Evolutionary conservation across 2,113 vertebrate species (phyloP).

Genomic region (Oryzias woworae): DNA sequence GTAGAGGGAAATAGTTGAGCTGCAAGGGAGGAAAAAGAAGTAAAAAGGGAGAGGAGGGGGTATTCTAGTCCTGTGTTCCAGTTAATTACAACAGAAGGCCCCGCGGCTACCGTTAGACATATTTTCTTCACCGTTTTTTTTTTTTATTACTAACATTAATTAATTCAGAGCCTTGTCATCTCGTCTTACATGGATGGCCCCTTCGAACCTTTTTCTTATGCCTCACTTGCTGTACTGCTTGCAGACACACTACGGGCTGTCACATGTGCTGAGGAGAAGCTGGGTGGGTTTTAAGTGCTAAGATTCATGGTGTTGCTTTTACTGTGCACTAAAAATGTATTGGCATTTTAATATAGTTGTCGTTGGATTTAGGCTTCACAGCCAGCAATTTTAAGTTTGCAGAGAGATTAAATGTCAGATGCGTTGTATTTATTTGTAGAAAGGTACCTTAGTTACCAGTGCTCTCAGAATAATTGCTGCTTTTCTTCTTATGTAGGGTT

Average conservation of each 20-base stretch:
- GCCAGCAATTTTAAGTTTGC: slow-evolving; percentile 54
- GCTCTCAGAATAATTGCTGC: slow-evolving; percentile 50
- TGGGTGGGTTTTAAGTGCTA: slow-evolving; percentile 48
- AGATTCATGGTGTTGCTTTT: slow-evolving; percentile 48
- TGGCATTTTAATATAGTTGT: slow-evolving; percentile 31
- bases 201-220: slow-evolving; percentile 71
- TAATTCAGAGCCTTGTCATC: slow-evolving; percentile 77
- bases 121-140: slow-evolving; percentile 72
- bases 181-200: slow-evolving; percentile 72
- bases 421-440: slow-evolving; percentile 57
- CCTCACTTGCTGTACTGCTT: slow-evolving; percentile 68
- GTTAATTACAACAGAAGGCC: slow-evolving; percentile 74
- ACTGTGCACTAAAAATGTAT: slow-evolving; percentile 40
- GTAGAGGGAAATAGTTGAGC: slow-evolving; percentile 45
- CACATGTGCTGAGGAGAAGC: slow-evolving; percentile 65
- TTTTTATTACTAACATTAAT: slow-evolving; percentile 77
- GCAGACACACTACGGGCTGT: slow-evolving; percentile 72
- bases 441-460: slow-evolving; percentile 40
- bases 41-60: slow-evolving; percentile 38
- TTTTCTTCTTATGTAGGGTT: slow-evolving; percentile 50
- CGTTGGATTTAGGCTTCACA: slow-evolving; percentile 39
- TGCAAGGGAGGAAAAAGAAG: slow-evolving; percentile 32
- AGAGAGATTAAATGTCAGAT: slow-evolving; percentile 52
- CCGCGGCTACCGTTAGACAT: slow-evolving; percentile 73
- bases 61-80: slow-evolving; percentile 73